These are phyloP conservation scores for Thera obeliscata DNA, from an alignment of 2,888 invertebrate species.

Conservation along the genomic window DNA sequence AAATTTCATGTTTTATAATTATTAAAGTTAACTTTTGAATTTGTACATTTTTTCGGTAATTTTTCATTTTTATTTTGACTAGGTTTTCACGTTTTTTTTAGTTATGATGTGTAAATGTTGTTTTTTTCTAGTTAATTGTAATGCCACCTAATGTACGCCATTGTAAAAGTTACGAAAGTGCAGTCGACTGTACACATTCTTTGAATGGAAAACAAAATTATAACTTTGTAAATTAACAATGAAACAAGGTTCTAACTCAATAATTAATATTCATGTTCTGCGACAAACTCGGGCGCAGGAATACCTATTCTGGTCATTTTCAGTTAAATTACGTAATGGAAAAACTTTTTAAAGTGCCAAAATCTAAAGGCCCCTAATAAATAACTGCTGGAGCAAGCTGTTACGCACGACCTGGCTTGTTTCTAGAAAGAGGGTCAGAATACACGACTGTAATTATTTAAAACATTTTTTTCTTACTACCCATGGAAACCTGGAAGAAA, in stretches of 20 bases:
- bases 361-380: constrained; percentile 76
- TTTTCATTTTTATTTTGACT: no score
- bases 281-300: constrained; percentile 55
- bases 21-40: no score
- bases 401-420: constrained; percentile 75
- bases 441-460: constrained; percentile 80
- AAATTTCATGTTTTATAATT: no score
- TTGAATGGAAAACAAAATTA: background rate
- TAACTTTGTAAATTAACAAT: constrained; percentile 19
- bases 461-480: constrained; percentile 20
- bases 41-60: no score
- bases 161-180: no score
- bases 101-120: no score
- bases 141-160: no score
- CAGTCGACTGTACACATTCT: no score
- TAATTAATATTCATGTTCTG: constrained; percentile 75
- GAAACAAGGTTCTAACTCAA: constrained; percentile 43
- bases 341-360: constrained; percentile 78
- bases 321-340: constrained; percentile 75
- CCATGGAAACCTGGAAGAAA: no score
- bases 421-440: constrained; percentile 67
- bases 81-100: no score
- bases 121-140: no score
- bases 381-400: constrained; percentile 81
- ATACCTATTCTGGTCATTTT: constrained; percentile 44